Base-by-base conservation (phyloP, 2,888 invertebrate genomes). In the Aromia moschata region DNA sequence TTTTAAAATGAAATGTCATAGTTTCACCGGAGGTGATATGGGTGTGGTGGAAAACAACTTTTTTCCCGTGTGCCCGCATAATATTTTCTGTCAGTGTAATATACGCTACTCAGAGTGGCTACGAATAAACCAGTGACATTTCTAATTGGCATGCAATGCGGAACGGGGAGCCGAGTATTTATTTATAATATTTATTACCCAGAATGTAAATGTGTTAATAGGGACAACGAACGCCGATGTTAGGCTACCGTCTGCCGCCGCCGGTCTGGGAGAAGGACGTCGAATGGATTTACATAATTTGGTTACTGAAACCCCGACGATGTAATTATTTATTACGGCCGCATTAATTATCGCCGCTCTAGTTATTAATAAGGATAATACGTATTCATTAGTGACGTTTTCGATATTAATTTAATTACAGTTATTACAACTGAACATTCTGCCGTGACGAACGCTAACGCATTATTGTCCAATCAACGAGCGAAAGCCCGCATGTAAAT, bases 201-300 rank as follows among this genome's bases (percentile, higher is more conserved):
- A 15, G 5, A 37, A 46, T 31, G 31, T 46, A 31, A 36, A 46
- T 17, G 33, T 36, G 47, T 47, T 36, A 47, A 47, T 47, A 37
- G 18, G 47, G 47, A 47, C 47, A 47, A 47, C 33, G 47, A 37
- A 47, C 47, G 47, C 47, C 17, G 16, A 47, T n/a, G 11, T 46
- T 46, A 46, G 17, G 31, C 33, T 17, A 46, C 16, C n/a, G 31
- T 33, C 17, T 10, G 17, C 20, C 36, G 33, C n/a, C 33, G 20
- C 17, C 36, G 33, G 25, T 25, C 25, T n/a, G n/a, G 25, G 16
- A 15, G 47, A 14, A 37, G 36, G 18, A 47, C 37, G 33, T 10
- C 2, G 17, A 25, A 25, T n/a, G 17, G 16, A 40, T 37, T 18
- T 16, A 45, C 17, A 18, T 33, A 47, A 17, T 47, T 37, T 14